Evolutionary conservation across 2,113 vertebrate genomes (phyloP), one percentile per base, ranked within the genome.

Genomic region (Lophura nycthemera): DNA sequence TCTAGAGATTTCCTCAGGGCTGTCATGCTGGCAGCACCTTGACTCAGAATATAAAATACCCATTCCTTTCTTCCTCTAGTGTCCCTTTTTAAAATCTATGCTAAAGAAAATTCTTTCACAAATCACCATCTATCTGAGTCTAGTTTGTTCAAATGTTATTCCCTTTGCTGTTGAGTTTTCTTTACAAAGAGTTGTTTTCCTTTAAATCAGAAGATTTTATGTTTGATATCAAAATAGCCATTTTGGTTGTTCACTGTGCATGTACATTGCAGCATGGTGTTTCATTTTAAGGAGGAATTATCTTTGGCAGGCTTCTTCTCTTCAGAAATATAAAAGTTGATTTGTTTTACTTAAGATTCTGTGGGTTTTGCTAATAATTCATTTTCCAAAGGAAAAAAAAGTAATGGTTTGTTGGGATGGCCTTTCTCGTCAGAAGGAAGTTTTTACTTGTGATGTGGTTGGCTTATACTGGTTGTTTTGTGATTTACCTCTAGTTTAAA

Each of bases 51-150:
- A 7, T 8, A 57, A 76, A 87, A 72, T 11, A 15, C 8, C 27
- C 0, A 0, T 13, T 43, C 19, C 57, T 10, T 14, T 17, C 1
- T 3, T 2, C 11, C 0, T 2, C 52, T 54, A 27, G 52, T 54
- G 27, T 54, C 2, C 6, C 66, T 50, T 85, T 87, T 73, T 8
- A 8, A 85, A 66, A 16, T 40, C 10, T 6, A 0, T 4, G 2
- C 52, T 11, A 21, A 43, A 45, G 70, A 91, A 92, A 92, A 47
- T 42, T 12, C 3, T 50, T 42, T 80, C 21, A 42, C 13, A 45
- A 63, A 45, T 34, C 2, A 3, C 27, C 6, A 21, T 40, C 30
- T 50, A 0, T 2, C 29, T 24, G 83, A 71, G 13, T 52, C 3
- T 10, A 14, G 1, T 56, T 83, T 69, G 20, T 74, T 93, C 11